A percentile compares a stretch with the other conserved stretches of the same genome.
These are phyloP conservation scores for Sitobion miscanthi DNA, from an alignment of 1,140 invertebrate species.

Conservation along the genomic window DNA sequence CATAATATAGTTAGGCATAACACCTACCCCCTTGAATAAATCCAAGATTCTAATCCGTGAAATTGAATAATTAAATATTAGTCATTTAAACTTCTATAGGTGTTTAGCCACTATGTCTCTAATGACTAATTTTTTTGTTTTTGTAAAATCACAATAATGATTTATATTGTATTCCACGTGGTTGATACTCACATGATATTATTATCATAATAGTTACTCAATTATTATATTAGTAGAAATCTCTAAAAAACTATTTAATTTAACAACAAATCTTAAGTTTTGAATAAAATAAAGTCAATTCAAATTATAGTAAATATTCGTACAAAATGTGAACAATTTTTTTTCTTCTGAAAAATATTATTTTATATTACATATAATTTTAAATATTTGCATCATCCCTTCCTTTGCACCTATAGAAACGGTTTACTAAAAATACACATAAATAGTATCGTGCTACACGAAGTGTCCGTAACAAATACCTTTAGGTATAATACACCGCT, in stretches of 20 bases:
- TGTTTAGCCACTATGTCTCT: background rate
- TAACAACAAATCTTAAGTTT: background rate
- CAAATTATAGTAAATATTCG: background rate
- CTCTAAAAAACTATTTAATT: background rate
- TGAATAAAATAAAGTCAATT: background rate
- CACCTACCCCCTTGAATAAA: too few relatives aligned
- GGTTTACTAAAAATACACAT: background rate
- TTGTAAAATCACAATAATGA: background rate
- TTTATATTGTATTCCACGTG: background rate
- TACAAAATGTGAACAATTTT: background rate
- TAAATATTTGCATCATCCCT: background rate
- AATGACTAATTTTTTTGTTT: background rate
- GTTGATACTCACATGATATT: background rate
- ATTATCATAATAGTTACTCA: background rate
- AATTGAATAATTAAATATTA: background rate
- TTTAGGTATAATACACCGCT: background rate
- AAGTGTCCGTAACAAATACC: background rate
- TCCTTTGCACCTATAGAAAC: background rate
- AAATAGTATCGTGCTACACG: background rate
- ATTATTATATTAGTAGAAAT: background rate
- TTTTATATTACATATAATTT: background rate
- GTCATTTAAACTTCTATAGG: background rate
- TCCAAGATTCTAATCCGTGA: background rate
- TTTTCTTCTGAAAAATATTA: background rate
- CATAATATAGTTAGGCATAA: too few relatives aligned